Evolutionary conservation across 2,113 vertebrate genomes (phyloP).

Genomic region (Pangasianodon hypophthalmus): DNA sequence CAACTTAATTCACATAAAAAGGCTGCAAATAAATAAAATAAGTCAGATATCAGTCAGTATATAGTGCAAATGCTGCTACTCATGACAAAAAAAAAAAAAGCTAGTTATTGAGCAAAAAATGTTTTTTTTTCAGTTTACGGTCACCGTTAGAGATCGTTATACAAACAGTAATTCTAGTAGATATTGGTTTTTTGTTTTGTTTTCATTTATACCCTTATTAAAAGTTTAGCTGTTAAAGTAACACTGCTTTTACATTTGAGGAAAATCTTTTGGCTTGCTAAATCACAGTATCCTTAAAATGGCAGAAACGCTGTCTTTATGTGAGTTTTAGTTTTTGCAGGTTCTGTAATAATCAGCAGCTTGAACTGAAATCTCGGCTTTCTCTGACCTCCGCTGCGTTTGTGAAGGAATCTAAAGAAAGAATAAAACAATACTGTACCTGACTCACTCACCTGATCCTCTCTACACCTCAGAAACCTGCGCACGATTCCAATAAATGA

Average conservation of each 20-base stretch:
- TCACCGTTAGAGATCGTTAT: neutral
- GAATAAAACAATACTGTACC: neutral
- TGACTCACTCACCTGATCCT: neutral
- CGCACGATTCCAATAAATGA: too few species aligned
- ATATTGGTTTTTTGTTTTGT: neutral
- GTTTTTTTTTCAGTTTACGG: neutral
- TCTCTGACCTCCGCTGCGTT: neutral
- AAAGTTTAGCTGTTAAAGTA: neutral
- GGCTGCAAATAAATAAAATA: slow-evolving; percentile 11
- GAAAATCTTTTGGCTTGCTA: neutral
- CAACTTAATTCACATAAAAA: neutral
- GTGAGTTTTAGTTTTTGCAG: neutral
- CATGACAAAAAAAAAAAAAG: neutral
- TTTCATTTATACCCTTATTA: neutral
- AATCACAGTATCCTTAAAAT: slow-evolving; percentile 1
- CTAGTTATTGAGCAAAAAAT: neutral
- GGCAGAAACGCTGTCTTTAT: neutral
- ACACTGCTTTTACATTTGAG: neutral
- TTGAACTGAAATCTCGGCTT: neutral
- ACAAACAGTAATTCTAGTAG: neutral
- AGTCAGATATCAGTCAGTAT: neutral
- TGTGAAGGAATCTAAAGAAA: neutral
- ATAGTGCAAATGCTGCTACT: slow-evolving; percentile 36
- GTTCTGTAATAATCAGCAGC: neutral
- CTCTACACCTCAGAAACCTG: neutral